A percentile compares a stretch with the other conserved stretches of the same genome.
phyloP scores from a whole-genome alignment of 2,113 vertebrate species.

The Pseudopodoces humilis region DNA sequence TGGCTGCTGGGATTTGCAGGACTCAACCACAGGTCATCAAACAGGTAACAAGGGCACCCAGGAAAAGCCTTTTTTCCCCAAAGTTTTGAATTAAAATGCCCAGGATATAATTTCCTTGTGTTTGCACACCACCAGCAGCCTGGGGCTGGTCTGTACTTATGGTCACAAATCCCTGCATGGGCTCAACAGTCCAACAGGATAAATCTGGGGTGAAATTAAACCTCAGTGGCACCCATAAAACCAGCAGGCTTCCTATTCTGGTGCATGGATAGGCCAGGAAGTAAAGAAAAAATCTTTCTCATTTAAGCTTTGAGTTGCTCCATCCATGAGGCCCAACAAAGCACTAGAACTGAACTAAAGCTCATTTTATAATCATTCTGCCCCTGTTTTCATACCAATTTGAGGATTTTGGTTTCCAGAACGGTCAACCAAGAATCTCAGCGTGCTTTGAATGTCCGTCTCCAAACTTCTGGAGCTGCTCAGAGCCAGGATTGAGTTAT shows the following conservation, averaged over 20 bases:
- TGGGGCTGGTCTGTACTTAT: not conserved
- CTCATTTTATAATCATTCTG: not conserved
- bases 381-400: not conserved
- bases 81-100: not conserved
- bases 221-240: not conserved
- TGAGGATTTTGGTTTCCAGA: not conserved
- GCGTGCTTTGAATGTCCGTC: not conserved
- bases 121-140: not conserved
- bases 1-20: not conserved
- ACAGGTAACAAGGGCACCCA: not conserved
- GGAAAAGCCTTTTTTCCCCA: not conserved
- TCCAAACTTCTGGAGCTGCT: not conserved
- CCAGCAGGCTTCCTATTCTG: not conserved
- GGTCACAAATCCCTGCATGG: not conserved
- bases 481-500: not conserved
- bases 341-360: not conserved
- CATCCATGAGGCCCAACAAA: not conserved
- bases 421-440: not conserved
- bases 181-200: not conserved
- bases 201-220: not conserved
- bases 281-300: not conserved
- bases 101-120: not conserved
- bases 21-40: not conserved
- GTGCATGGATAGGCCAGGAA: not conserved
- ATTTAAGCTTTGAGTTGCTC: not conserved